Percentiles rank a stretch among this genome's conserved stretches.
phyloP scores from a whole-genome alignment of 2,888 invertebrate species.

The Gibbula magus region DNA sequence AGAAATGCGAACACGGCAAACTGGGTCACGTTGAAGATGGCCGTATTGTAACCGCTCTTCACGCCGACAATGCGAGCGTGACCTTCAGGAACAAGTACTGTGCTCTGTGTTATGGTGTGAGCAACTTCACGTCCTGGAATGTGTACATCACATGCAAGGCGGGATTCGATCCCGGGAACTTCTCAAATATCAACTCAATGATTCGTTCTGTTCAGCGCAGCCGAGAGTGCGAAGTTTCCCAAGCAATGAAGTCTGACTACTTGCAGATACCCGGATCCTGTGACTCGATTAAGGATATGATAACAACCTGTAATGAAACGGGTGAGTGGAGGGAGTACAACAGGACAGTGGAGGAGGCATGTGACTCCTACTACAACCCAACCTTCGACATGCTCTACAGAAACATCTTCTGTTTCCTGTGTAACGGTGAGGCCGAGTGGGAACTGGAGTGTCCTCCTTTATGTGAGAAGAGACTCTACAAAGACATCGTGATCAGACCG shows the following conservation, averaged over 20 bases:
- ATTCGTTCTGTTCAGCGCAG: background rate
- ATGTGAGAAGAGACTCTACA: background rate
- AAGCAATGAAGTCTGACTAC: background rate
- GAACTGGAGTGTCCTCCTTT: background rate
- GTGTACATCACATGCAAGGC: background rate
- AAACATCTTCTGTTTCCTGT: conserved; percentile 17
- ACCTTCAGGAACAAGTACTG: conserved; percentile 17
- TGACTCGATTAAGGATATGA: background rate
- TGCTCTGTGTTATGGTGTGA: background rate
- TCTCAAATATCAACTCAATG: background rate
- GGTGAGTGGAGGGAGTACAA: background rate
- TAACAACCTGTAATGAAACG: background rate
- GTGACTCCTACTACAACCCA: conserved; percentile 9
- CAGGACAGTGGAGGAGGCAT: background rate
- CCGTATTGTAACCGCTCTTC: background rate
- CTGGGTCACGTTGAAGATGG: background rate
- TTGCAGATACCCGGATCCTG: background rate
- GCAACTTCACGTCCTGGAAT: background rate
- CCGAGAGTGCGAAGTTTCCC: background rate
- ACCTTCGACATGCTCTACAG: background rate
- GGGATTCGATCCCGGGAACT: background rate
- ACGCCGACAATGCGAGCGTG: background rate
- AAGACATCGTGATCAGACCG: background rate
- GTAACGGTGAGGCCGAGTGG: background rate
- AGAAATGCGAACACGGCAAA: background rate